phyloP scores from a whole-genome alignment of 2,888 invertebrate genomes.

The Biston stratarius region DNA sequence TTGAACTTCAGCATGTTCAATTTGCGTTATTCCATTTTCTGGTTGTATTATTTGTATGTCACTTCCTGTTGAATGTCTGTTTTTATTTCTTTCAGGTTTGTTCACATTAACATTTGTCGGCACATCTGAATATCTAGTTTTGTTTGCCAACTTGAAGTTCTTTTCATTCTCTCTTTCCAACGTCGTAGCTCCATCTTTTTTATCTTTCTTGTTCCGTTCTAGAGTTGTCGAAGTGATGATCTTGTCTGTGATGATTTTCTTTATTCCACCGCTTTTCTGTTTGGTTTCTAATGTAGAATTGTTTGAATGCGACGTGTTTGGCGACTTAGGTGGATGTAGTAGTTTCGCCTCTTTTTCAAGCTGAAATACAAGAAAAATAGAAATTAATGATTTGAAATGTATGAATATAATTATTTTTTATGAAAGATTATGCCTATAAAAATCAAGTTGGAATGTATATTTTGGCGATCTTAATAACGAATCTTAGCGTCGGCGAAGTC shows the following conservation, averaged over 20 bases:
- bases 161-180: slow-evolving; percentile 83
- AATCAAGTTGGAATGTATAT: too few species aligned
- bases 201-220: slow-evolving; percentile 81
- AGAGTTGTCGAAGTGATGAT: slow-evolving; percentile 78
- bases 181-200: slow-evolving; percentile 73
- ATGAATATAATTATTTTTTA: too few species aligned
- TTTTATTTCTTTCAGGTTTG: slow-evolving; percentile 77
- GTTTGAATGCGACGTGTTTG: slow-evolving; percentile 78
- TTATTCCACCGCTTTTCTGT: slow-evolving; percentile 79
- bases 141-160: slow-evolving; percentile 74
- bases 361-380: slow-evolving; percentile 62
- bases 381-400: neutral
- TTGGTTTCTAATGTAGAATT: slow-evolving; percentile 83
- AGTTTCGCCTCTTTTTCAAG: slow-evolving; percentile 82
- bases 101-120: slow-evolving; percentile 51
- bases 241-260: slow-evolving; percentile 82
- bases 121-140: slow-evolving; percentile 71
- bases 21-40: slow-evolving; percentile 71
- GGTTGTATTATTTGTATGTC: slow-evolving; percentile 78
- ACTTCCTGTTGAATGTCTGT: slow-evolving; percentile 70
- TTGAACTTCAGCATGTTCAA: slow-evolving; percentile 83
- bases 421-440: too few species aligned
- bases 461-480: too few species aligned
- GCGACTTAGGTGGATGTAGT: slow-evolving; percentile 78
- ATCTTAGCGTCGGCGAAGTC: too few species aligned